Evolutionary conservation across 2,888 invertebrate species (phyloP), one percentile per base, ranked within the genome.

Genomic region (Prosapia bicincta): DNA sequence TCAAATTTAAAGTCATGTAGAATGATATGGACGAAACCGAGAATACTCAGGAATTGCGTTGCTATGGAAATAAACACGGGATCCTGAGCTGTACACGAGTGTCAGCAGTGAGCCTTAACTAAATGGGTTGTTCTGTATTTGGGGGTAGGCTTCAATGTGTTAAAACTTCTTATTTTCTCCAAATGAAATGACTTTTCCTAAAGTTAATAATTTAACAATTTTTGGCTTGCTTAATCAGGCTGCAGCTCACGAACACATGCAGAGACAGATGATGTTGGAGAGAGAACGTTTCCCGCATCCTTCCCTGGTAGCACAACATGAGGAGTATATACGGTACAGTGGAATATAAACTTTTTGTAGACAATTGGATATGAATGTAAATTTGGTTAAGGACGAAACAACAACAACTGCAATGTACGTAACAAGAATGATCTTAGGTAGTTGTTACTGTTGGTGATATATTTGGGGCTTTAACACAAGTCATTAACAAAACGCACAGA

Each of bases 181-280:
- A n/a, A n/a, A n/a, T n/a, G n/a, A n/a, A n/a, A n/a, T n/a, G n/a
- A n/a, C n/a, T n/a, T n/a, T n/a, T n/a, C n/a, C n/a, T n/a, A n/a
- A n/a, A n/a, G n/a, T n/a, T n/a, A n/a, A n/a, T n/a, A n/a, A n/a
- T n/a, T n/a, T n/a, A n/a, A n/a, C n/a, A n/a, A n/a, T n/a, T n/a
- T n/a, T n/a, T n/a, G n/a, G n/a, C n/a, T n/a, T n/a, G n/a, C 13
- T 38, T 38, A 10, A 2, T 54, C 90, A 92, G 85, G 90, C 90
- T 80, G 92, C 92, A 43, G 94, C 94, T 79, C 94, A 95, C 83
- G 95, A 95, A 85, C 94, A 94, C 84, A 86, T 95, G 79, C 94
- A 95, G 85, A 89, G 95, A 80, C 95, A 95, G 83, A 88, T 95
- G 85, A 87, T 95, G 85, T 83, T 95, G 86, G 95, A 95, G 85